Evolutionary conservation across 2,113 vertebrate species (phyloP).

Genomic region (Stegostoma tigrinum): DNA sequence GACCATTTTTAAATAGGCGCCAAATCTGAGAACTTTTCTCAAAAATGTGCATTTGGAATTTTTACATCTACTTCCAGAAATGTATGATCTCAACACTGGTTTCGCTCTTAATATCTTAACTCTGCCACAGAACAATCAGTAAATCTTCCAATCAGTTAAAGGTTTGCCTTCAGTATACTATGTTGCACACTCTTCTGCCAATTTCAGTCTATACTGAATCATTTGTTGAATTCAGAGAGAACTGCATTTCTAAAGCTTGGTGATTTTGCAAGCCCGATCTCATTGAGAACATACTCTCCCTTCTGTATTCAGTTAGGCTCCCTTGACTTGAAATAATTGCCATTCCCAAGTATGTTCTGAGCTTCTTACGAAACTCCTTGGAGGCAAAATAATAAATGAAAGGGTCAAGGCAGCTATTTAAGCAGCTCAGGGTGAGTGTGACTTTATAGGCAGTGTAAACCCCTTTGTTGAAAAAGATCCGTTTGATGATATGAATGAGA

Average conservation of each 20-base stretch:
- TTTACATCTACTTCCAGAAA: background rate
- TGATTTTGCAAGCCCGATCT: conserved; percentile 47
- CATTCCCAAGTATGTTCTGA: conserved; percentile 55
- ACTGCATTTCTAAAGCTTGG: background rate
- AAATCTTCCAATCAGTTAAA: background rate
- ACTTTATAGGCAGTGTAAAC: conserved; percentile 80
- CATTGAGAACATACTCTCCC: conserved; percentile 60
- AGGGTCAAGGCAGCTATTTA: conserved; percentile 87
- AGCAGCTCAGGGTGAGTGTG: conserved; percentile 74
- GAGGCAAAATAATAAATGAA: conserved; percentile 93
- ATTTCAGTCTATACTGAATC: background rate
- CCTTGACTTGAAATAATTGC: conserved; percentile 44
- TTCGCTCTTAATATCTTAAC: background rate
- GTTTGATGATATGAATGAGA: conserved; percentile 63
- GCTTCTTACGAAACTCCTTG: conserved; percentile 75
- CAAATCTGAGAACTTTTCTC: background rate
- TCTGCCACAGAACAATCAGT: background rate
- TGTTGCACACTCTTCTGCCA: background rate
- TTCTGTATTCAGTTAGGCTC: conserved; percentile 46
- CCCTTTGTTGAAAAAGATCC: conserved; percentile 56
- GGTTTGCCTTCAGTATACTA: background rate
- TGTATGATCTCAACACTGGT: background rate
- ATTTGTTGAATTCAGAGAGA: background rate
- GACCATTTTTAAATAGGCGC: background rate
- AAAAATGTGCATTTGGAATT: background rate